Base-by-base conservation (phyloP, 2,888 invertebrate species). In the Drosophila kuntzei region DNA sequence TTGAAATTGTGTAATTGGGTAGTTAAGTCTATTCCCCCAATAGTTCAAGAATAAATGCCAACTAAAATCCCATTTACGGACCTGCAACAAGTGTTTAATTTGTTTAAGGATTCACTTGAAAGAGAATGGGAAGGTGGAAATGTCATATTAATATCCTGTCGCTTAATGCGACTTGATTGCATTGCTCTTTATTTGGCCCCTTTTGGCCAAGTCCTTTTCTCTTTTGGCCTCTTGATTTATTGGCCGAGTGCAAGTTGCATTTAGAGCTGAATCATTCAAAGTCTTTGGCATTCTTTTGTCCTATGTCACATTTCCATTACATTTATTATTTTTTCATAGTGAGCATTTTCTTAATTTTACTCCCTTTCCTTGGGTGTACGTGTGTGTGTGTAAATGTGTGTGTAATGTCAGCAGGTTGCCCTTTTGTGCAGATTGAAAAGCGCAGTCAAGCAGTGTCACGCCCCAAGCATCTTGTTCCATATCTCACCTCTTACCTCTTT, bases 391-490 rank as follows among this genome's bases (percentile, higher is more conserved):
- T 32, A 12, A 53, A 43, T 66, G 32, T 49, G 53, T 57, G 53
- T 65, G 47, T 54, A 37, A 22, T 73, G 58, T 34, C 50, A 58
- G 57, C 59, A 43, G 69, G 43, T 73, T 63, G 44, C 53, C 51
- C 62, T 67, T 67, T 72, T 61, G 79, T 73, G 58, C 60, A 76
- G 85, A 84, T 88, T 84, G 75, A 72, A 86, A 82, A 84, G 87
- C 65, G 87, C 89, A 82, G 70, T 79, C 73, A 82, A 87, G 80
- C 88, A 87, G 54, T 46, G 61, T 50, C 53, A 51, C 27, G 60
- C 50, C 37, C 27, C 27, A 51, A 51, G 37, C 39, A 53, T 14
- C 47, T 41, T 11, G 2, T n/a, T 14, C 8, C 3, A n/a, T 20
- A 37, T 9, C 25, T 9, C 18, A 11, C 2, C 20, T 25, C 37